Percentiles rank a stretch among this genome's conserved stretches.
These are phyloP conservation scores for Beris chalybata DNA, from an alignment of 2,888 invertebrate genomes.

Conservation along the genomic window DNA sequence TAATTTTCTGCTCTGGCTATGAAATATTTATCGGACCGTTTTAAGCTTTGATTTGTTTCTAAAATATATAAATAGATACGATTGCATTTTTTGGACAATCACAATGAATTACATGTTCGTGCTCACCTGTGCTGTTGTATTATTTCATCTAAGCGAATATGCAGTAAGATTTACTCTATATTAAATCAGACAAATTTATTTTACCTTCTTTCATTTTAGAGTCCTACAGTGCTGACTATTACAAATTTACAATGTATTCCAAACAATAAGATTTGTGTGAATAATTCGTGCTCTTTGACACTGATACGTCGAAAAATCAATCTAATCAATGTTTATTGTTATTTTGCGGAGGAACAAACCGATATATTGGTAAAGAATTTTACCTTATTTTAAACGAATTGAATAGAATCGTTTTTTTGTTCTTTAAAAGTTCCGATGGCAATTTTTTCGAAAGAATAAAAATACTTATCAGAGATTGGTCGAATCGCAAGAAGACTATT, in stretches of 20 bases:
- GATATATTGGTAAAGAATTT: neutral
- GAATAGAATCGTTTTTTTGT: neutral
- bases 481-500: conserved; percentile 1
- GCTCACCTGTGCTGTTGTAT: too few species aligned
- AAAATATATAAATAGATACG: too few species aligned
- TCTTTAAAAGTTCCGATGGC: neutral
- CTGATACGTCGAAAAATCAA: neutral
- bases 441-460: neutral
- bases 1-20: too few species aligned
- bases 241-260: neutral
- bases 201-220: too few species aligned
- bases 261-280: neutral
- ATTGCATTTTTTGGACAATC: too few species aligned
- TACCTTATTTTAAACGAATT: neutral
- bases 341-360: neutral
- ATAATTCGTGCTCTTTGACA: neutral
- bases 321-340: neutral
- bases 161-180: too few species aligned
- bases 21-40: too few species aligned
- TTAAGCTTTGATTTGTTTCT: too few species aligned
- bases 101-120: too few species aligned
- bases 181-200: too few species aligned
- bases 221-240: neutral
- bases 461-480: neutral
- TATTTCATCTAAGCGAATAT: too few species aligned